Percentiles rank a stretch among this genome's conserved stretches.
These are phyloP conservation scores for Phrynocephalus vlangalii DNA, from an alignment of 2,797 vertebrate species.

Conservation along the genomic window DNA sequence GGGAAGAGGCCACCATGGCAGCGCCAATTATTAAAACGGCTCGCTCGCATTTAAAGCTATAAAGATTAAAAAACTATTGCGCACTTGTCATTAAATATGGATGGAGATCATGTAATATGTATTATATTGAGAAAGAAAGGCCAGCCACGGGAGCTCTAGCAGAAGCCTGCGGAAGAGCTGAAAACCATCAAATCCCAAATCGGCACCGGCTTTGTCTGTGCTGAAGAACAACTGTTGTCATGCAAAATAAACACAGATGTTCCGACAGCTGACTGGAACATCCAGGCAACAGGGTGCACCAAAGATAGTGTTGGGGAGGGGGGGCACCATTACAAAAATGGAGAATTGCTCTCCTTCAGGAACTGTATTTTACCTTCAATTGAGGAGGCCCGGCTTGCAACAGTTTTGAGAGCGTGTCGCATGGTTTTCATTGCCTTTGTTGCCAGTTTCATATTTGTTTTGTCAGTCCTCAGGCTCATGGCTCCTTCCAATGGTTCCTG, in stretches of 20 bases:
- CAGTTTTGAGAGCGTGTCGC: constrained; percentile 14
- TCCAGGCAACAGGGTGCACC: constrained; percentile 54
- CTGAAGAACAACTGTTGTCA: constrained; percentile 72
- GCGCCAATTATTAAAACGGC: constrained; percentile 83
- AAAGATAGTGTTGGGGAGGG: constrained; percentile 42
- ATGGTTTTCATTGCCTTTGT: constrained; percentile 30
- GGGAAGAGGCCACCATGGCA: constrained; percentile 76
- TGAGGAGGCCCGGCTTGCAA: neutral
- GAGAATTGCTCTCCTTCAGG: neutral
- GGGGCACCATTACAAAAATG: neutral
- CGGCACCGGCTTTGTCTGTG: constrained; percentile 71
- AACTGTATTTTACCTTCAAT: neutral
- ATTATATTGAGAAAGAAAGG: constrained; percentile 67
- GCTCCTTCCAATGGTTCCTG: neutral
- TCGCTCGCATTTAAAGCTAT: constrained; percentile 79
- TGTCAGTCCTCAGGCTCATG: constrained; percentile 9
- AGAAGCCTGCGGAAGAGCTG: constrained; percentile 63
- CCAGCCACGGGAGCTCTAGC: constrained; percentile 65
- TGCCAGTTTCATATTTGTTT: neutral
- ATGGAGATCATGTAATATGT: constrained; percentile 80
- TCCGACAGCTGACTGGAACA: constrained; percentile 58
- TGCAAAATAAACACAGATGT: constrained; percentile 84
- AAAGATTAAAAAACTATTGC: constrained; percentile 84
- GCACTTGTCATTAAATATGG: constrained; percentile 80
- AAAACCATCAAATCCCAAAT: constrained; percentile 69